Conservation (phyloP, 2,797 vertebrate species). For the Nothura maculosa region DNA sequence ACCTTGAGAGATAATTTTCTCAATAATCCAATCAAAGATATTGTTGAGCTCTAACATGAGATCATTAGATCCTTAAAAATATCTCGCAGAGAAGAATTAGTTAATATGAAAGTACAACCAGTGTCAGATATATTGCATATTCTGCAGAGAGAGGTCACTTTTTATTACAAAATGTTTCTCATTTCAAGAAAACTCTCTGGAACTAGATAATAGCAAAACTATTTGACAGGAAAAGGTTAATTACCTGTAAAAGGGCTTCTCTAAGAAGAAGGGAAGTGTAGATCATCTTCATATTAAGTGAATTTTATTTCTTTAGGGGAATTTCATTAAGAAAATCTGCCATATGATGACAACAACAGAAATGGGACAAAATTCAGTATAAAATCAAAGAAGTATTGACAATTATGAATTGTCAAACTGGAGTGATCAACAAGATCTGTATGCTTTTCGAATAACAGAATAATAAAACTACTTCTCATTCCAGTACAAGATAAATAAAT, state of each 20-base stretch:
- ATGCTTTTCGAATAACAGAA: background rate
- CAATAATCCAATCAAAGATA: background rate
- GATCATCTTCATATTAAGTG: background rate
- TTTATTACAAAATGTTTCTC: background rate
- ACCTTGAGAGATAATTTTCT: background rate
- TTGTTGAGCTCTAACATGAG: background rate
- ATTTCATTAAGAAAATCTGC: background rate
- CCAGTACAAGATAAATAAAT: background rate
- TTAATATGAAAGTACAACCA: background rate
- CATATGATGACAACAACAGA: background rate
- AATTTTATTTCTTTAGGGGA: background rate
- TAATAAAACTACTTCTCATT: background rate
- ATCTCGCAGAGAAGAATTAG: background rate
- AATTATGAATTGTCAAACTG: background rate
- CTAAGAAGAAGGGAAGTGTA: background rate
- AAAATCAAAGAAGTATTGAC: background rate
- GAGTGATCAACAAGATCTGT: background rate
- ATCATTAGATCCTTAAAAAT: background rate
- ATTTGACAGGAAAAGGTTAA: background rate
- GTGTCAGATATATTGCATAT: background rate
- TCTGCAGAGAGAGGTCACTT: background rate
- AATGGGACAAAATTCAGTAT: background rate
- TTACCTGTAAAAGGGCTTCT: background rate
- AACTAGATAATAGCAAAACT: background rate
- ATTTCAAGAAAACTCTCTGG: background rate